Evolutionary conservation across 2,113 vertebrate species (phyloP).

Genomic region (Chamaea fasciata): DNA sequence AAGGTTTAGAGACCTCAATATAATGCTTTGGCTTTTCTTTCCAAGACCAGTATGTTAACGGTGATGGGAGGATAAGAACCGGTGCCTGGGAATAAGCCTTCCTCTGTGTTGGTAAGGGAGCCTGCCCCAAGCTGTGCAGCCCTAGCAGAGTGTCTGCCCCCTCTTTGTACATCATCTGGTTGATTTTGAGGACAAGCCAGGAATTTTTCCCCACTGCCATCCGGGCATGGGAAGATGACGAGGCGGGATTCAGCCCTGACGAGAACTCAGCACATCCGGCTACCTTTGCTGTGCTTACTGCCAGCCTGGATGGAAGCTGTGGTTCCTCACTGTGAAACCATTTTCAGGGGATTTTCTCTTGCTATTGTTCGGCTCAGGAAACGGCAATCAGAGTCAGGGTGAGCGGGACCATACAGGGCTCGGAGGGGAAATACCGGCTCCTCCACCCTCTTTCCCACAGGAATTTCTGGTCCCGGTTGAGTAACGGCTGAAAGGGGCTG

Average conservation of each 20-base stretch:
- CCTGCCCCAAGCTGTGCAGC: not conserved
- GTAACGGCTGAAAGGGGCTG: not conserved
- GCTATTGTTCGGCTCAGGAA: slow-evolving; percentile 51
- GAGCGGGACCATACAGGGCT: not conserved
- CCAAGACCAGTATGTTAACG: not conserved
- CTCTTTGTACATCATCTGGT: not conserved
- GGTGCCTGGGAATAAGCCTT: rapidly evolving
- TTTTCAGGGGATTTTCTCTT: slow-evolving; percentile 5
- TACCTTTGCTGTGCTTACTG: not conserved
- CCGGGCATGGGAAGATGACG: not conserved
- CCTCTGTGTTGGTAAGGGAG: not conserved
- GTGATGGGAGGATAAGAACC: not conserved
- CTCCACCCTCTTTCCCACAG: slow-evolving; percentile 3
- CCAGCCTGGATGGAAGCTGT: rapidly evolving
- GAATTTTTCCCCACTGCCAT: not conserved
- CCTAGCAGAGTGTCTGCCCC: not conserved
- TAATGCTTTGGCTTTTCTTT: not conserved
- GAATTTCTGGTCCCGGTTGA: not conserved
- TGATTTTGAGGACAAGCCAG: not conserved
- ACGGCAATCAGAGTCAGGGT: rapidly evolving
- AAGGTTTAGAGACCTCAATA: not conserved
- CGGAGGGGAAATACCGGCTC: slow-evolving; percentile 6
- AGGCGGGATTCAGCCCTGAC: not conserved
- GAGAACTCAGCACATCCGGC: not conserved
- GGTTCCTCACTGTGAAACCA: not conserved